Evolutionary conservation across 1,140 invertebrate genomes (phyloP).

Genomic region (Halotydeus destructor): DNA sequence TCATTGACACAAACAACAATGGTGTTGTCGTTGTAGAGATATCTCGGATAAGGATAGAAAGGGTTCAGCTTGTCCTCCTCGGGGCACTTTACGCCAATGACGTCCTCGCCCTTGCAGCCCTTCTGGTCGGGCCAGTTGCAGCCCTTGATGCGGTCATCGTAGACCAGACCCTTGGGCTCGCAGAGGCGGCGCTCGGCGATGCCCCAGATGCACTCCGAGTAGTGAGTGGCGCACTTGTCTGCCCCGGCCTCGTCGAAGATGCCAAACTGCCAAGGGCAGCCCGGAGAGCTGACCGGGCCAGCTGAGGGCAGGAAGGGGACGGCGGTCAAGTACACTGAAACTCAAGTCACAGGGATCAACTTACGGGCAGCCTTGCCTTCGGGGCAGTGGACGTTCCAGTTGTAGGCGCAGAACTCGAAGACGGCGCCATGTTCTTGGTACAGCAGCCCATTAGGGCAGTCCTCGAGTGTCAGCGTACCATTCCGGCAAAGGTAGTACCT

Average conservation of each 20-base stretch:
- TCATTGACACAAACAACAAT: slow-evolving; percentile 71
- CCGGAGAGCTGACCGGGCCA: slow-evolving; percentile 17
- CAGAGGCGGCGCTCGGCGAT: slow-evolving; percentile 52
- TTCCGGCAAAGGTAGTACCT: slow-evolving; percentile 76
- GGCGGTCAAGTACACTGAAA: not conserved
- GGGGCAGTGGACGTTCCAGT: slow-evolving; percentile 77
- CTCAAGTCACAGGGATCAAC: not conserved
- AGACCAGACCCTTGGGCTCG: slow-evolving; percentile 53
- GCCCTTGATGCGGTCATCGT: slow-evolving; percentile 60
- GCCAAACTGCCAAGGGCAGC: slow-evolving; percentile 67
- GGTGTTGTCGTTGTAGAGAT: slow-evolving; percentile 59
- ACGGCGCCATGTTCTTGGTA: slow-evolving; percentile 70
- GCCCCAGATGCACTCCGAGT: slow-evolving; percentile 62
- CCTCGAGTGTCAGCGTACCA: slow-evolving; percentile 65
- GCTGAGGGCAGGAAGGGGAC: slow-evolving; percentile 1
- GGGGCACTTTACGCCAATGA: slow-evolving; percentile 37
- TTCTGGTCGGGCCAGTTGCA: slow-evolving; percentile 85
- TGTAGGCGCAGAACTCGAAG: slow-evolving; percentile 77
- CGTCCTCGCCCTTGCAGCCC: slow-evolving; percentile 52
- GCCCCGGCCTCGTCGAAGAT: slow-evolving; percentile 48
- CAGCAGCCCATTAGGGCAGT: slow-evolving; percentile 71
- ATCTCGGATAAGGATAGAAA: slow-evolving; percentile 76
- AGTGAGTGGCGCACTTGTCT: slow-evolving; percentile 51
- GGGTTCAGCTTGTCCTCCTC: slow-evolving; percentile 47
- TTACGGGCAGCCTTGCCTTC: slow-evolving; percentile 50